These are phyloP conservation scores for Cephalotes varians DNA, from an alignment of 2,888 invertebrate genomes.

Conservation along the genomic window DNA sequence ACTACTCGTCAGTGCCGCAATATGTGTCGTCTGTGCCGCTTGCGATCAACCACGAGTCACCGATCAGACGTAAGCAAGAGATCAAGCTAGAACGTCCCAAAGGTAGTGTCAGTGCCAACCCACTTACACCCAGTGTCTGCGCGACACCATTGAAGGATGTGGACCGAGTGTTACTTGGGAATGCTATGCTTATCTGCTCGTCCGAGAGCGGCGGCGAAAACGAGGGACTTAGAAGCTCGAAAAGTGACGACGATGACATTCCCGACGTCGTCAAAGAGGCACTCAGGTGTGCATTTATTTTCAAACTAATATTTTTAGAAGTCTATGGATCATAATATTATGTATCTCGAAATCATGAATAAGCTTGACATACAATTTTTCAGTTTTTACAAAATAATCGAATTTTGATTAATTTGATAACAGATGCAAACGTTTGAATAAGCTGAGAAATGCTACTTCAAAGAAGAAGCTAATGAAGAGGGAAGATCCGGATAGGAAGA, in stretches of 20 bases:
- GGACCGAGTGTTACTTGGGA: conserved; percentile 91
- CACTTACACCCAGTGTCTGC: conserved; percentile 90
- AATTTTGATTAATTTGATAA: background rate
- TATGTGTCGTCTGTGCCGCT: conserved; percentile 70
- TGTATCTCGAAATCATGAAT: background rate
- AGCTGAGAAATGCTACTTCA: conserved; percentile 77
- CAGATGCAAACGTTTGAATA: conserved; percentile 83
- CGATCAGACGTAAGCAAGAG: conserved; percentile 76
- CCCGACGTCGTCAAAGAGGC: conserved; percentile 86
- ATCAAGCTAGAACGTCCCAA: conserved; percentile 72
- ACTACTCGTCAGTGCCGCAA: conserved; percentile 55
- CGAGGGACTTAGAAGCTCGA: conserved; percentile 6
- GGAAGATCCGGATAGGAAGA: conserved; percentile 78
- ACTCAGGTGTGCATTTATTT: conserved; percentile 66
- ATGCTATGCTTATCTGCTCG: conserved; percentile 91
- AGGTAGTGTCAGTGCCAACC: conserved; percentile 36
- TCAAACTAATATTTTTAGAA: background rate
- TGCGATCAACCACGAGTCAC: conserved; percentile 68
- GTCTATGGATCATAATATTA: background rate
- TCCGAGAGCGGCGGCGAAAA: conserved; percentile 75
- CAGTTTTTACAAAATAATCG: background rate
- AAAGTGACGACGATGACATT: conserved; percentile 77
- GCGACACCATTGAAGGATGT: conserved; percentile 92
- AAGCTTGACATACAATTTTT: background rate
- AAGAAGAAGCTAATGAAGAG: conserved; percentile 73